Evolutionary conservation across 2,797 vertebrate species (phyloP).

Genomic region (Eulemur mongoz): DNA sequence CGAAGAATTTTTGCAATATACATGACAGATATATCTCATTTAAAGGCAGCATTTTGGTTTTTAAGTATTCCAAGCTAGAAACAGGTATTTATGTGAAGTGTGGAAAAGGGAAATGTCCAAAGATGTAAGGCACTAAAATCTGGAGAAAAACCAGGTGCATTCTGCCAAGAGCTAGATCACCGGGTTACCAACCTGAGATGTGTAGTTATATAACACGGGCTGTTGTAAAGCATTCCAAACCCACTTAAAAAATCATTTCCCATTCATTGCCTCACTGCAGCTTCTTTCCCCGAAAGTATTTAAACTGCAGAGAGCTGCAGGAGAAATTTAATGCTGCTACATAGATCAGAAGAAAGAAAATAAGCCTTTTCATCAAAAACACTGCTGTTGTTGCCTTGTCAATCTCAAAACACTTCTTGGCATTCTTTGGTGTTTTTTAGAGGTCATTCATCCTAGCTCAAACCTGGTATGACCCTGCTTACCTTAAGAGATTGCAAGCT

Average conservation of each 20-base stretch:
- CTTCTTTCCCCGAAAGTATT: too few relatives aligned
- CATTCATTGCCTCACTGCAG: neutral
- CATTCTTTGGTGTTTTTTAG: neutral
- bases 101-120: neutral
- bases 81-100: neutral
- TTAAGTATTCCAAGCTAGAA: conserved; percentile 18
- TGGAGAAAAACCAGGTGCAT: neutral
- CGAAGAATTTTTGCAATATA: neutral
- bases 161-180: neutral
- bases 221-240: neutral
- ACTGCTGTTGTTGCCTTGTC: neutral
- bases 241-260: neutral
- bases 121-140: neutral
- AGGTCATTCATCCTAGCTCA: conserved; percentile 24
- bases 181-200: neutral
- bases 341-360: neutral
- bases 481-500: conserved; percentile 33
- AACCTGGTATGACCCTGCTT: conserved; percentile 46
- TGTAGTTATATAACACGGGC: neutral
- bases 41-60: neutral
- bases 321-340: neutral
- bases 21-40: neutral
- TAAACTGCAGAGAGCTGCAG: neutral
- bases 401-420: neutral
- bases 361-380: neutral